Evolutionary conservation across 2,797 vertebrate species (phyloP).

Genomic region (Onychomys arenicola): DNA sequence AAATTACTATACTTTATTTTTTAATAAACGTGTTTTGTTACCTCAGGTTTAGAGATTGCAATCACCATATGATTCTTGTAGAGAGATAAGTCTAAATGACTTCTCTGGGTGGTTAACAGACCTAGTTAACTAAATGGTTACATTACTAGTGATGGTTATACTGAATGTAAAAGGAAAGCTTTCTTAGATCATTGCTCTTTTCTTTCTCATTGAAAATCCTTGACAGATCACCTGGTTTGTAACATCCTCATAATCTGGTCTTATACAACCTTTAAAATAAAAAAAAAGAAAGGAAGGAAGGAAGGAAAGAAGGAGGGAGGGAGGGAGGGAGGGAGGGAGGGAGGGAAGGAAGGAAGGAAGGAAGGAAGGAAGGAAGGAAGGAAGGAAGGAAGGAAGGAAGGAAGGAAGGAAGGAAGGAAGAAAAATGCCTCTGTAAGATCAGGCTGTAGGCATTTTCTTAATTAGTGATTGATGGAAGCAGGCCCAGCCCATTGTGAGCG

Average conservation of each 20-base stretch:
- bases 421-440: neutral
- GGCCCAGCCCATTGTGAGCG: neutral
- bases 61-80: conserved; percentile 4
- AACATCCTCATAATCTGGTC: conserved; percentile 33
- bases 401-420: fast-evolving
- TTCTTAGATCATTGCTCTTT: conserved; percentile 20
- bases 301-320: neutral
- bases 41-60: conserved; percentile 28
- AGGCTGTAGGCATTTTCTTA: neutral
- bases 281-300: neutral
- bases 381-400: neutral
- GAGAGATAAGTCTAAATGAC: conserved; percentile 36
- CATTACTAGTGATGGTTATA: conserved; percentile 22
- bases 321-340: conserved; percentile 16
- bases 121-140: conserved; percentile 47
- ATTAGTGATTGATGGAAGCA: neutral
- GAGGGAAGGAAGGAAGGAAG: neutral
- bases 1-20: conserved; percentile 28
- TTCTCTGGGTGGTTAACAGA: conserved; percentile 3
- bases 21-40: conserved; percentile 68
- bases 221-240: conserved; percentile 13
- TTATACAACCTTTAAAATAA: conserved; percentile 69
- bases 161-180: neutral
- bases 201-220: conserved; percentile 3
- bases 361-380: neutral